Evolutionary conservation across 2,797 vertebrate species (phyloP), one percentile per base, ranked within the genome.

Genomic region (Erpetoichthys calabaricus): DNA sequence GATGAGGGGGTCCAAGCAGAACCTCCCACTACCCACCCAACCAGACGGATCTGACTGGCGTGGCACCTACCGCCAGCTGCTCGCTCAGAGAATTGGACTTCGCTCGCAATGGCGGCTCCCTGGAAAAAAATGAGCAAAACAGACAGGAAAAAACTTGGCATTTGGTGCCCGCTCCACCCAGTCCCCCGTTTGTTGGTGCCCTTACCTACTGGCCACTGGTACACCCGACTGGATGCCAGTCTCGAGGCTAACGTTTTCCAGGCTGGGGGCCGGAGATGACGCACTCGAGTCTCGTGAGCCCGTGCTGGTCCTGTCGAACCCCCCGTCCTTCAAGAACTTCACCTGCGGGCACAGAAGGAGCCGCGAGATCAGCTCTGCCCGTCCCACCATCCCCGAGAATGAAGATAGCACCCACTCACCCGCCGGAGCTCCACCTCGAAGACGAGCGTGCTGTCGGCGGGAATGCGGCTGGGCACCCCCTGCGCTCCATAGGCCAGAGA

Each of bases 51-150:
- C 47, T 7, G 47, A 49, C 7, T 49, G 9, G 9, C 5, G 6
- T 46, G 56, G n/a, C 45, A 67, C 86, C 89, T 77, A 89, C 85
- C 6, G 84, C 68, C 8, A 92, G 73, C 68, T 96, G 92, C 57
- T 98, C 95, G 58, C 77, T 91, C 63, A 97, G 76, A 2, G 93
- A 94, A 75, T 87, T 91, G 0, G 94, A 93, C 76, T 96, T 97
- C 64, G 79, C 70, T 47, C 86, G 82, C 25, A 91, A 79, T 45
- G 80, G 81, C 0, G 77, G 80, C n/a, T 98, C 94, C 65, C 95
- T 98, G 71, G 57, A 65, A 59, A 55, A 45, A 66, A 63, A 3
- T 65, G 46, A 47, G 46, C 5, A 9, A 47, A 25, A 25, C 25
- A n/a, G n/a, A n/a, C n/a, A 25, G 25, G 25, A 25, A 25, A 25